Base-by-base conservation (phyloP, 1,140 invertebrate species). In the Glossosoma conforme region DNA sequence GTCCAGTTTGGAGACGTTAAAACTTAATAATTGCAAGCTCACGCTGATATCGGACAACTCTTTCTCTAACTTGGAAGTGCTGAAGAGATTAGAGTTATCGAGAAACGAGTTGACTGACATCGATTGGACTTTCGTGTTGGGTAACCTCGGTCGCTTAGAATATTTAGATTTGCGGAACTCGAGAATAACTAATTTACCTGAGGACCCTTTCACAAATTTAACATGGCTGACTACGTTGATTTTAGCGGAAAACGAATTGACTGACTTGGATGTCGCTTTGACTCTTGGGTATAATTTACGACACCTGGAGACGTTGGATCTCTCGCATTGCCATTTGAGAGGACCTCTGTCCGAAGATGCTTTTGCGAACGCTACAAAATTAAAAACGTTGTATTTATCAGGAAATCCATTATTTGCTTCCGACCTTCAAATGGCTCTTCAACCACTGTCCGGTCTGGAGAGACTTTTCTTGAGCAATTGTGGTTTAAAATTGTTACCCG, bases 251-350 rank as follows among this genome's bases (percentile, higher is more conserved):
- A 86, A 86, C 55, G 77, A 84, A 61, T 62, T 86, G 17, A 68
- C 67, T 25, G 78, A 82, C 54, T 66, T 85, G 14, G 81, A 85
- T 47, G 79, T 85, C 3, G 78, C 74, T 2, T 74, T 74, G 10
- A 84, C 81, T 1, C 69, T 86, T 8, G 82, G 83, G 0, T 76
- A 77, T 42, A 84, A 82, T 64, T 64, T 85, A 28, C 76, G 78
- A 44, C 81, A 80, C 57, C 68, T 86, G 28, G 81, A 84, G 59
- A 75, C 77, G n/a, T 62, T 86, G 14, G 83, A 86, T 66, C 62
- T 86, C 25, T 84, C 83, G 0, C 79, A 85, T 53, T 86, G 84
- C 58, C 78, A 80, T 61, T 74, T 86, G n/a, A 74, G 76, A 44
- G 78, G 81, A 28, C 78, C 79, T 1, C 64, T 87, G 37, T 80